Base-by-base conservation (phyloP, 2,888 invertebrate genomes). In the Autographa gamma region DNA sequence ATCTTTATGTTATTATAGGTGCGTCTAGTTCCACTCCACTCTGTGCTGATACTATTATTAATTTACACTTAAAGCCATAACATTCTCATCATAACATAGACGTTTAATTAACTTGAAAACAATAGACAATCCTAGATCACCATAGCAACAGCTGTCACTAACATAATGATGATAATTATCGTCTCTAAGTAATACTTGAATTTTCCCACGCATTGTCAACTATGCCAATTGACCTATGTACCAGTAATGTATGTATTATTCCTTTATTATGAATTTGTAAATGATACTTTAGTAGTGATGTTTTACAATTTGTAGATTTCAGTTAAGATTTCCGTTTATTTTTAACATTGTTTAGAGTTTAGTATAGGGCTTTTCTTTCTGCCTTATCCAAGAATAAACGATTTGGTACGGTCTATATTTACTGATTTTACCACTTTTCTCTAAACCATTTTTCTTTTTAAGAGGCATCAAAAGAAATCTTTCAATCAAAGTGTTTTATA, bases 151-250 rank as follows among this genome's bases (percentile, higher is more conserved):
- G 75, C 79, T 79, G 77, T 72, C 74, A 54, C 76, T 43, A 52
- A 77, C 72, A 68, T 75, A 77, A 77, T 79, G 72, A 71, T 79
- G 66, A 75, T 76, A 71, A 72, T 77, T 79, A 77, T 72, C 64
- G 67, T 77, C 71, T 71, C 43, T 58, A 25, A 79, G 79, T 63
- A 79, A 71, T 79, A 63, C 76, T 75, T 79, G 76, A 72, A 75
- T 68, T 77, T 77, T 77, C 77, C 79, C 77, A 79, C 79, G 77
- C 68, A 68, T 58, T 66, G 41, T 62, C 62, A 66, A 77, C 66
- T 48, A 79, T 77, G 75, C 79, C 75, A 68, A 74, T 79, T 77
- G 77, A 77, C 77, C 77, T 79, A 59, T 74, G 77, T 63, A 63
- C 76, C 68, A 71, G 58, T 61, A 77, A 65, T 62, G 63, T 61